Evolutionary conservation across 1,140 invertebrate species (phyloP).

Genomic region (Drosophila kohkoa): DNA sequence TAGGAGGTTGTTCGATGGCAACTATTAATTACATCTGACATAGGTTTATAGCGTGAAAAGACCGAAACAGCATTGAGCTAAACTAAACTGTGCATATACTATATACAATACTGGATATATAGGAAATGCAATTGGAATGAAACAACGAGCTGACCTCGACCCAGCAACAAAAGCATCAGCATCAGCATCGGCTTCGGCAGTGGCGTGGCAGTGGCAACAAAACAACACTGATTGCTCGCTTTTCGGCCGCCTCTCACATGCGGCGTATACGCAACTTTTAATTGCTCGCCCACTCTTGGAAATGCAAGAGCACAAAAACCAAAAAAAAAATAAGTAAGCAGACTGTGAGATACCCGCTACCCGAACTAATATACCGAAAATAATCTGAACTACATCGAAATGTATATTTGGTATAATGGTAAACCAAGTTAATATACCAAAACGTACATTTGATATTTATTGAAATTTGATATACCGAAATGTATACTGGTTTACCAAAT

Average conservation of each 20-base stretch:
- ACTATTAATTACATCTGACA: conserved; percentile 47
- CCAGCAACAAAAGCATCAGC: not conserved
- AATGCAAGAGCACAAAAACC: not conserved
- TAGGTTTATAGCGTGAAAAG: conserved; percentile 7
- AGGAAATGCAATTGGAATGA: conserved; percentile 43
- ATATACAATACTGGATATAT: not conserved
- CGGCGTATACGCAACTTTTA: conserved; percentile 52
- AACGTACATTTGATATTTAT: too few relatives aligned
- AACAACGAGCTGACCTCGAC: conserved; percentile 40
- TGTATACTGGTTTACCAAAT: too few relatives aligned
- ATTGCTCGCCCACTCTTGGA: conserved; percentile 35
- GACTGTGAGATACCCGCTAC: too few relatives aligned
- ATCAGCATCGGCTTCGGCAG: too few relatives aligned
- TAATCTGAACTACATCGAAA: too few relatives aligned
- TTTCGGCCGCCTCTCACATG: conserved; percentile 19
- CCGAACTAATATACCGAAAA: too few relatives aligned
- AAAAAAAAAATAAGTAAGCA: not conserved
- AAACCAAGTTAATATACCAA: too few relatives aligned
- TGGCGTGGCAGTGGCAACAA: not conserved
- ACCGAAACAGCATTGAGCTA: not conserved
- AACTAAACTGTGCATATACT: conserved; percentile 26
- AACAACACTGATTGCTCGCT: conserved; percentile 37
- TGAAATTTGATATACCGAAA: too few relatives aligned
- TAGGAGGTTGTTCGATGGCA: not conserved
- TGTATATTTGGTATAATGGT: too few relatives aligned